Conservation (phyloP, 2,113 vertebrate genomes). For the Carlito syrichta region DNA sequence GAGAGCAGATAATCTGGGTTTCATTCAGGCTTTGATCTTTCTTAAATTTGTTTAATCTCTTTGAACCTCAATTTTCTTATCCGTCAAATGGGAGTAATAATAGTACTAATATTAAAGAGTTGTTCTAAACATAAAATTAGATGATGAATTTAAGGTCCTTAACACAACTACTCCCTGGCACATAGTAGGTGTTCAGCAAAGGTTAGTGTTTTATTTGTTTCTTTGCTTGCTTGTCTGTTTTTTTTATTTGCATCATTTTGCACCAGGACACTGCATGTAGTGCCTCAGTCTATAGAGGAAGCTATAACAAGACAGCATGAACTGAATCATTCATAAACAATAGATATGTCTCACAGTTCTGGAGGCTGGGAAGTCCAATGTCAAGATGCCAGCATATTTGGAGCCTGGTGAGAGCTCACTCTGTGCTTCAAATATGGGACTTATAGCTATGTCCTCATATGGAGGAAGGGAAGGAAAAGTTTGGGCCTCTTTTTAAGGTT, state of each 20-base stretch:
- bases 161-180: background rate
- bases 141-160: background rate
- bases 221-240: too few relatives aligned
- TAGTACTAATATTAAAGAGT: background rate
- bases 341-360: background rate
- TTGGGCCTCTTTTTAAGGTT: accelerated
- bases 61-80: background rate
- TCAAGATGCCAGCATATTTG: background rate
- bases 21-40: background rate
- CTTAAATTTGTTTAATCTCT: background rate
- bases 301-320: background rate
- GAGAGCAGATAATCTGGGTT: background rate
- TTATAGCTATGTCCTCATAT: background rate
- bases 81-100: background rate
- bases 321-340: background rate
- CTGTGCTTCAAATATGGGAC: background rate
- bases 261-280: background rate
- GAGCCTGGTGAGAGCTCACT: background rate
- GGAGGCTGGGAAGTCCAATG: background rate
- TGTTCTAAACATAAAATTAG: background rate
- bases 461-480: background rate
- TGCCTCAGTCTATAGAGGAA: background rate
- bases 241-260: background rate
- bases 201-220: accelerated
- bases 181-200: background rate